These are phyloP conservation scores for Cydia pomonella DNA, from an alignment of 1,140 invertebrate species.

Conservation along the genomic window DNA sequence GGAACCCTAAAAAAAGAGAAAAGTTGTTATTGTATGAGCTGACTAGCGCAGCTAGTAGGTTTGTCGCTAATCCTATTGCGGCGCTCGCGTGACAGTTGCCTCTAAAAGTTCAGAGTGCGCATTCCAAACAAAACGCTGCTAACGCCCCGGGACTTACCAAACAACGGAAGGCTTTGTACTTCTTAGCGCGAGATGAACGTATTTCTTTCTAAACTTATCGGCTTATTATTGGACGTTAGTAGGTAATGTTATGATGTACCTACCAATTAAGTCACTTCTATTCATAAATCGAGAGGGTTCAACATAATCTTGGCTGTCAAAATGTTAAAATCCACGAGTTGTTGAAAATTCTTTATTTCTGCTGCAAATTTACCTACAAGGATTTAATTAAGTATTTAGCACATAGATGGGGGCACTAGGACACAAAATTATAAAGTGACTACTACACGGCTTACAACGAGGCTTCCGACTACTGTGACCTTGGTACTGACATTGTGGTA, in stretches of 20 bases:
- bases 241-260: too few relatives aligned
- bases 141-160: constrained; percentile 52
- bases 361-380: too few relatives aligned
- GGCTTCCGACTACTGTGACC: too few relatives aligned
- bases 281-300: too few relatives aligned
- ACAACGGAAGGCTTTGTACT: constrained; percentile 33
- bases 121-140: constrained; percentile 53
- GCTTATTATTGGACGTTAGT: constrained; percentile 7
- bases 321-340: too few relatives aligned
- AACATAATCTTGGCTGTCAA: too few relatives aligned
- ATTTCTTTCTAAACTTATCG: constrained; percentile 27
- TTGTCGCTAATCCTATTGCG: constrained; percentile 72
- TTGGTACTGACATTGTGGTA: too few relatives aligned
- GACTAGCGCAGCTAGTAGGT: constrained; percentile 57
- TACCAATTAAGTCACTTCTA: neutral
- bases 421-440: too few relatives aligned
- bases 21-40: constrained; percentile 66
- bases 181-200: constrained; percentile 26
- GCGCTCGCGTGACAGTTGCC: constrained; percentile 60
- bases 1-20: constrained; percentile 49
- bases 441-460: too few relatives aligned
- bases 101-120: constrained; percentile 61
- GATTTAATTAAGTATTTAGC: too few relatives aligned
- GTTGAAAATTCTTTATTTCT: too few relatives aligned
- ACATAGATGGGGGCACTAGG: too few relatives aligned